Conservation (phyloP, 2,797 vertebrate genomes). For the Squalus acanthias region DNA sequence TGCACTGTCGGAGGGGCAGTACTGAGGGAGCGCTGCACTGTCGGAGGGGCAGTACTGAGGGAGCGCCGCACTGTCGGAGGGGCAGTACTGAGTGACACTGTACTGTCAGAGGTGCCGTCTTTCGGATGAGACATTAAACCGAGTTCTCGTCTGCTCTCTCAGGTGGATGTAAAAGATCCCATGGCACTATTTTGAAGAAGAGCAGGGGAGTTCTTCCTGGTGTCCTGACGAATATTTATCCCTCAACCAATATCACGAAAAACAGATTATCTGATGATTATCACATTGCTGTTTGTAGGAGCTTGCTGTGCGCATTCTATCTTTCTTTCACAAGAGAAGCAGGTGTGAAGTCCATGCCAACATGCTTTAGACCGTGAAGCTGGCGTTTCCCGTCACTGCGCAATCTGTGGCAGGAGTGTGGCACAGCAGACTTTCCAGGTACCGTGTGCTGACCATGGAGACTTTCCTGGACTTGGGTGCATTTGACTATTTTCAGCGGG, state of each 20-base stretch:
- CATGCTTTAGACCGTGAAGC: not conserved
- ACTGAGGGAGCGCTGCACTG: no score
- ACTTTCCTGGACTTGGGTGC: not conserved
- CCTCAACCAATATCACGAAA: not conserved
- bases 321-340: not conserved
- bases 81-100: no score
- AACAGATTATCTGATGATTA: not conserved
- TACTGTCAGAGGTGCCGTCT: not conserved
- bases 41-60: no score
- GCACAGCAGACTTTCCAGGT: no score
- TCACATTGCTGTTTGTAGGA: not conserved
- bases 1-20: no score
- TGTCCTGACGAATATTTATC: not conserved
- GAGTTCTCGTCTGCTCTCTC: no score
- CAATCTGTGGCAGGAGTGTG: not conserved
- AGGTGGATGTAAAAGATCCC: not conserved
- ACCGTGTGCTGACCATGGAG: not conserved
- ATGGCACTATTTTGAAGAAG: not conserved
- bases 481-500: not conserved
- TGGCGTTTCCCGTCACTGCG: not conserved
- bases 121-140: not conserved
- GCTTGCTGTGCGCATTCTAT: not conserved
- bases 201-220: no score
- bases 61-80: no score
- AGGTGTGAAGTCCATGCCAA: not conserved